Percentiles rank a stretch among this genome's conserved stretches.
These are phyloP conservation scores for Zophobas atratus DNA, from an alignment of 1,140 invertebrate species.

Conservation along the genomic window DNA sequence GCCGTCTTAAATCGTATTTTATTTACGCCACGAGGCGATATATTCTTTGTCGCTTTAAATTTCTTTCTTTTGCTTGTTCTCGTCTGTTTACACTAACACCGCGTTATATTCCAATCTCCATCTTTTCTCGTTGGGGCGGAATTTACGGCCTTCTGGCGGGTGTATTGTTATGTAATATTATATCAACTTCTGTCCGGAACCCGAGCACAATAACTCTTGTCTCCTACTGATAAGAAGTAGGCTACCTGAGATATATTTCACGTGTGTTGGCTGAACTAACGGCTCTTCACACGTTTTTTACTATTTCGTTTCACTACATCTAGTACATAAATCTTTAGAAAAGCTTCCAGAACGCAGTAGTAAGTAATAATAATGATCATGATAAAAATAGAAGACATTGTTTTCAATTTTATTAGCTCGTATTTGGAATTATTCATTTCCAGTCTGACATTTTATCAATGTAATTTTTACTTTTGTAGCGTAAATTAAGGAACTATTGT, in stretches of 20 bases:
- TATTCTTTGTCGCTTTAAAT: constrained; percentile 1
- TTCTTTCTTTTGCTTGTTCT: constrained; percentile 4
- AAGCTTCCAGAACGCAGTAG: too few relatives aligned
- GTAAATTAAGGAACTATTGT: too few relatives aligned
- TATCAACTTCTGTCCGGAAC: constrained; percentile 18
- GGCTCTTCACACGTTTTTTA: too few relatives aligned
- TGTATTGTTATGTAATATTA: constrained; percentile 25
- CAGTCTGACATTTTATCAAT: too few relatives aligned
- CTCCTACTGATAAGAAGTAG: constrained; percentile 16
- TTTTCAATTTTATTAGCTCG: too few relatives aligned
- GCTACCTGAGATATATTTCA: constrained; percentile 27
- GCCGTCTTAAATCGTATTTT: constrained; percentile 4
- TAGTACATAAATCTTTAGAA: too few relatives aligned
- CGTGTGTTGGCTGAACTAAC: neutral
- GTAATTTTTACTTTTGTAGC: too few relatives aligned
- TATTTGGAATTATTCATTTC: too few relatives aligned
- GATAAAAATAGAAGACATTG: too few relatives aligned
- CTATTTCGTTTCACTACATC: too few relatives aligned
- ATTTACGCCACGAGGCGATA: constrained; percentile 1
- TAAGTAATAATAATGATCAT: too few relatives aligned
- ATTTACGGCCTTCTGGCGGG: constrained; percentile 15
- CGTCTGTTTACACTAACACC: neutral
- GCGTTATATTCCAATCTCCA: constrained; percentile 12
- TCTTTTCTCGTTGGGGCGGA: neutral
- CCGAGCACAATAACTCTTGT: constrained; percentile 4